Percentiles rank a stretch among this genome's conserved stretches.
phyloP scores from a whole-genome alignment of 1,140 invertebrate species.

The Formica exsecta region DNA sequence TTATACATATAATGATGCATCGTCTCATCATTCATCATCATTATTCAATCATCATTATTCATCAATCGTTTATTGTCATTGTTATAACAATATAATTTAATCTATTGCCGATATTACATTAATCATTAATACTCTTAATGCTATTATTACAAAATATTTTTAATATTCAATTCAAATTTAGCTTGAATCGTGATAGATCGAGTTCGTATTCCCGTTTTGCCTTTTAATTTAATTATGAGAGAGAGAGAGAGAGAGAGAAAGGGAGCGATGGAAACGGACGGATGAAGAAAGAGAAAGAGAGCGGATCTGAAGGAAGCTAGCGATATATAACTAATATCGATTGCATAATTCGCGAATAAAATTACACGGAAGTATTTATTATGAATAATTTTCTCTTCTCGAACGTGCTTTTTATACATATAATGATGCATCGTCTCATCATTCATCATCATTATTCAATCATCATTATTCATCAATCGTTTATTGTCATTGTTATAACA shows the following conservation, averaged over 20 bases:
- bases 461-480: conserved; percentile 35
- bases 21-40: conserved; percentile 18
- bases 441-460: conserved; percentile 37
- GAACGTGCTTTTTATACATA: not conserved
- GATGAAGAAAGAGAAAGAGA: not conserved
- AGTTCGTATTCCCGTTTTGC: not conserved
- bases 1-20: conserved; percentile 17
- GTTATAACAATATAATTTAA: not conserved
- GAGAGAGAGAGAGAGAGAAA: not conserved
- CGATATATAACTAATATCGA: not conserved
- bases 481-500: not conserved
- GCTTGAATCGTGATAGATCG: too few relatives aligned
- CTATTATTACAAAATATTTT: not conserved
- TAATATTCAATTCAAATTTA: not conserved
- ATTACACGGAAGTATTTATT: not conserved
- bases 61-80: conserved; percentile 31
- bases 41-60: conserved; percentile 34
- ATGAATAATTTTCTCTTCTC: not conserved
- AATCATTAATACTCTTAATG: conserved; percentile 5
- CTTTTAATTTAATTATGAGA: not conserved
- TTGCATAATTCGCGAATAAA: not conserved
- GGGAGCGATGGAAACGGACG: too few relatives aligned
- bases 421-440: not conserved
- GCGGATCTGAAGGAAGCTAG: not conserved
- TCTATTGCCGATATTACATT: not conserved